phyloP scores from a whole-genome alignment of 2,888 invertebrate species.

The Molorchus minor region DNA sequence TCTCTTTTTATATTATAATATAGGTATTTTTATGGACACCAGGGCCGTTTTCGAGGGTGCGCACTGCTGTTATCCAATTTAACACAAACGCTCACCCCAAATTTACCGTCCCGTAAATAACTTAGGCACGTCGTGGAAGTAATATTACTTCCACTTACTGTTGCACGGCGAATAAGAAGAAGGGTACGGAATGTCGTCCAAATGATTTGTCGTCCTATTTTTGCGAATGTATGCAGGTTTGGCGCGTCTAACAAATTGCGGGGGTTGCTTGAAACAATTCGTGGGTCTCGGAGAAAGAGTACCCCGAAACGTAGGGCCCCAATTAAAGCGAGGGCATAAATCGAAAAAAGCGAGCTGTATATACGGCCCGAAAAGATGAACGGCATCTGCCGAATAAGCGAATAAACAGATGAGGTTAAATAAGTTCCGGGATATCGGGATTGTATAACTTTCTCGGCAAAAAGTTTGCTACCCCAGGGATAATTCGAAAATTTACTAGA shows the following conservation, averaged over 20 bases:
- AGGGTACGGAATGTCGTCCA: conserved; percentile 55
- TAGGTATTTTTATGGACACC: conserved; percentile 52
- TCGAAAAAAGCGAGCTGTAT: conserved; percentile 53
- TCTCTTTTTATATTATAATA: conserved; percentile 36
- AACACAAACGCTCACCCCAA: conserved; percentile 60
- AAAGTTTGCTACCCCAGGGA: conserved; percentile 49
- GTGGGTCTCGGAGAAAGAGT: conserved; percentile 43
- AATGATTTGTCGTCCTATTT: conserved; percentile 62
- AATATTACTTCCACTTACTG: conserved; percentile 62
- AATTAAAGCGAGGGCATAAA: conserved; percentile 60
- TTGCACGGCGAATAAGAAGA: conserved; percentile 58
- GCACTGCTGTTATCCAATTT: conserved; percentile 58
- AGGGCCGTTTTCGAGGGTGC: conserved; percentile 43
- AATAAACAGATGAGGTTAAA: conserved; percentile 57
- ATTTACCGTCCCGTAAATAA: conserved; percentile 63
- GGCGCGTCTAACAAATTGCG: conserved; percentile 45
- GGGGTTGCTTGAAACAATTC: conserved; percentile 53
- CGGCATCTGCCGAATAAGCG: conserved; percentile 55
- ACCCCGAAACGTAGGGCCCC: conserved; percentile 50
- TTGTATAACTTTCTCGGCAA: conserved; percentile 50
- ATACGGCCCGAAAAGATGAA: conserved; percentile 53
- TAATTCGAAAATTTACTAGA: conserved; percentile 47
- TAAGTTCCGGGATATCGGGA: conserved; percentile 54
- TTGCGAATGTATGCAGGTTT: conserved; percentile 58
- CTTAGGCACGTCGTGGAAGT: conserved; percentile 62